These are phyloP conservation scores for Neoaliturus tenellus DNA, from an alignment of 2,888 invertebrate species.

Conservation along the genomic window DNA sequence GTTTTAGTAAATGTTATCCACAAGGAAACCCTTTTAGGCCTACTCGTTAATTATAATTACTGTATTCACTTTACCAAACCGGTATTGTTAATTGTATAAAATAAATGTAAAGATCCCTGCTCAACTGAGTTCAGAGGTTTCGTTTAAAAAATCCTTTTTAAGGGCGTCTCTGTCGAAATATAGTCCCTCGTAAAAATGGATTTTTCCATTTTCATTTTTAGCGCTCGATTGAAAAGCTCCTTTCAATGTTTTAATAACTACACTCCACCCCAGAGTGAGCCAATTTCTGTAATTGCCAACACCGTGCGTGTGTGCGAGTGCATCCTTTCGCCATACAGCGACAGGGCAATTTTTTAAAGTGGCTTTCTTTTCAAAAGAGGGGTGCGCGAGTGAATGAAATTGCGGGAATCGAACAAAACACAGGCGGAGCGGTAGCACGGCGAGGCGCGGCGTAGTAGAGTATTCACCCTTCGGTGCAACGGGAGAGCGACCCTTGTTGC, in stretches of 20 bases:
- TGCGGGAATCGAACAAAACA: conserved; percentile 24
- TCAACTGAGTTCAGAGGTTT: too few relatives aligned
- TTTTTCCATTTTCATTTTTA: too few relatives aligned
- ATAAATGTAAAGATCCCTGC: too few relatives aligned
- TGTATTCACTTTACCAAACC: too few relatives aligned
- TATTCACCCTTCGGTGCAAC: conserved; percentile 22
- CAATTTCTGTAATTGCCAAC: conserved; percentile 27
- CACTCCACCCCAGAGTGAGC: not conserved
- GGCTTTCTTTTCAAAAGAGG: conserved; percentile 6
- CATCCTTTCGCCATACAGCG: conserved; percentile 12
- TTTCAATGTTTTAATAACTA: not conserved
- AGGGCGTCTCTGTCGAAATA: too few relatives aligned
- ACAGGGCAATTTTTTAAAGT: conserved; percentile 19
- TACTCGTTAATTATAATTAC: too few relatives aligned
- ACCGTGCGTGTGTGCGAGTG: not conserved
- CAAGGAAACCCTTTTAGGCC: too few relatives aligned
- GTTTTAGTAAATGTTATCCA: too few relatives aligned
- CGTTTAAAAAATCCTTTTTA: too few relatives aligned
- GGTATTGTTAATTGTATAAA: too few relatives aligned
- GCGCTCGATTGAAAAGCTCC: not conserved
- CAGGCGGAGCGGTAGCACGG: not conserved
- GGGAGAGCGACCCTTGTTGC: not conserved
- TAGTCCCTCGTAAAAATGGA: too few relatives aligned
- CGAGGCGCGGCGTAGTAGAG: not conserved
- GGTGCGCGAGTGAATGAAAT: conserved; percentile 14